Evolutionary conservation across 2,113 vertebrate genomes (phyloP), one percentile per base, ranked within the genome.

Genomic region (Hemicordylus capensis): DNA sequence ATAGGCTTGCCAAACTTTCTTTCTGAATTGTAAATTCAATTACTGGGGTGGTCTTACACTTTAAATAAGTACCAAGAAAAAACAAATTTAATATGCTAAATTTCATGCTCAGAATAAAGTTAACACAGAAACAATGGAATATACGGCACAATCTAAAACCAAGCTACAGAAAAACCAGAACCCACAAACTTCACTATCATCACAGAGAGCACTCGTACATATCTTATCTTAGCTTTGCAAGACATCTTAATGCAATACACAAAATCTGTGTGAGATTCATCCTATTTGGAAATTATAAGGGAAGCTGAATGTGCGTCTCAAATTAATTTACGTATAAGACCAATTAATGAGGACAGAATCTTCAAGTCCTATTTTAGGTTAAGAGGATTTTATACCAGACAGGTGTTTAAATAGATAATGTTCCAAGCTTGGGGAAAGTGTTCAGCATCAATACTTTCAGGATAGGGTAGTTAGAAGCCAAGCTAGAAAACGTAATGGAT

Each of bases 1-100:
- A 98, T 97, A 97, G 94, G 96, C 96, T 97, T 94, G 94, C 95
- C 96, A 96, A 97, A 98, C 95, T 95, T 95, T 93, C 94, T 95
- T 95, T 96, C 86, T 94, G 95, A 97, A 95, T 92, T 94, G 94
- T 93, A 95, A 97, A 96, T 95, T 96, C 94, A 96, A 93, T 95
- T 95, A 96, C 93, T 95, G 88, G 95, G 95, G 91, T 94, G 93
- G 89, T 91, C 91, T 93, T 96, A 94, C 95, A 90, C 93, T 96
- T 95, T 95, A 97, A 97, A 96, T 96, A 96, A 94, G 96, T 97
- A 95, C 95, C 95, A 97, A 95, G 95, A 97, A 96, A 97, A 97
- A 97, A 97, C 93, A 97, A 98, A 97, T 90, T 95, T 91, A 95
- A 95, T 95, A 93, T 92, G 96, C 90, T 91, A 92, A 94, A 89